A percentile compares a stretch with the other conserved stretches of the same genome.
phyloP scores from a whole-genome alignment of 2,113 vertebrate genomes.

The Perca schrenkii region DNA sequence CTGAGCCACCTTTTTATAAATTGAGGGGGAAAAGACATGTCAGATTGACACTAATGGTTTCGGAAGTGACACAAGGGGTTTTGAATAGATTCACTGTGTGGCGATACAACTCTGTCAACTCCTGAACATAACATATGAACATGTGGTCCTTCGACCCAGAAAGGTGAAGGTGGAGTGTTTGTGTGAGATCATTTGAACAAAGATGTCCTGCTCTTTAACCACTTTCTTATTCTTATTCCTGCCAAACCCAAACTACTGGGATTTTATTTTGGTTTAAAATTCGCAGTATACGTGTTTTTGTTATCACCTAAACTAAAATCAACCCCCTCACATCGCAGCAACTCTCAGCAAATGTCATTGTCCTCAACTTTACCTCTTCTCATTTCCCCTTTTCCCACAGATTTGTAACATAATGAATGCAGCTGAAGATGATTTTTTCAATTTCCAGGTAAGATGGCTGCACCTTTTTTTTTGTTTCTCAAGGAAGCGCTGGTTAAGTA shows the following conservation, averaged over 20 bases:
- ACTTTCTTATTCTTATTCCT: not conserved
- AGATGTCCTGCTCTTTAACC: not conserved
- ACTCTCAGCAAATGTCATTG: not conserved
- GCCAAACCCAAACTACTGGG: not conserved
- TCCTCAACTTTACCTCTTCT: not conserved
- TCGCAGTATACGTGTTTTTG: not conserved
- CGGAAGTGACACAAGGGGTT: not conserved
- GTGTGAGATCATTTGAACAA: not conserved
- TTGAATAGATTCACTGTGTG: constrained; percentile 7
- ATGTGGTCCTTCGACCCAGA: not conserved
- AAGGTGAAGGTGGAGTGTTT: not conserved
- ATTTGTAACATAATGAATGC: constrained; percentile 83
- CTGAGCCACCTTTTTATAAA: constrained; percentile 20
- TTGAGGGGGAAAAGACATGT: not conserved
- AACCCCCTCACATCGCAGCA: not conserved
- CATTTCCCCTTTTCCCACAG: constrained; percentile 41
- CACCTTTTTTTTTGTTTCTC: not conserved
- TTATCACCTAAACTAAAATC: not conserved
- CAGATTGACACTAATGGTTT: constrained; percentile 43
- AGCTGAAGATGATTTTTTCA: constrained; percentile 73
- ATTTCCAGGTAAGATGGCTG: constrained; percentile 70
- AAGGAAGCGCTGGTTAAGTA: no score
- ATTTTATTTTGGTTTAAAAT: not conserved
- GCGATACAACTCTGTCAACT: constrained; percentile 13
- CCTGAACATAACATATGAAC: constrained; percentile 1